These are phyloP conservation scores for Pterocles gutturalis DNA, from an alignment of 2,113 vertebrate genomes.

Conservation along the genomic window DNA sequence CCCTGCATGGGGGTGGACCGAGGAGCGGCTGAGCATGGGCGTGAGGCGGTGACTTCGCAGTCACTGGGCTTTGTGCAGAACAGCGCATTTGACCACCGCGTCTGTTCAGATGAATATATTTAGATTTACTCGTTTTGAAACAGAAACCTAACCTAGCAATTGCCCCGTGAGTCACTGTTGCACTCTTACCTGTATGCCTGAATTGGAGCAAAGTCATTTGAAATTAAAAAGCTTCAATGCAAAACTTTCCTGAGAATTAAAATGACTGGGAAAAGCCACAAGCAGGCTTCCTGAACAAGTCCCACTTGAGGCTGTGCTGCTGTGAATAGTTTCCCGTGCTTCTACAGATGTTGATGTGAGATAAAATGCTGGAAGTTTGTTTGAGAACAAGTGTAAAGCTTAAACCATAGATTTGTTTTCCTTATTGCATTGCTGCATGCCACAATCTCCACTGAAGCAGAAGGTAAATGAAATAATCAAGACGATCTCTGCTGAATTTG, in stretches of 20 bases:
- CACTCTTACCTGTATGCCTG: neutral
- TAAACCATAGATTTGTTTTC: neutral
- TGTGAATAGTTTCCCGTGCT: neutral
- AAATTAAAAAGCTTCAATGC: neutral
- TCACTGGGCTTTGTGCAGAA: neutral
- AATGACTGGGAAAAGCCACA: neutral
- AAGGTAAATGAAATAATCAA: slow-evolving; percentile 11
- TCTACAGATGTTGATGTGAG: neutral
- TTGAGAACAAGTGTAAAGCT: neutral
- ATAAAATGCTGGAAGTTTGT: neutral
- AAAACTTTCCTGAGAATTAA: neutral
- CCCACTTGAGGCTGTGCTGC: neutral
- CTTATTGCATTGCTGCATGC: neutral
- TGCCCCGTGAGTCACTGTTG: fast-evolving
- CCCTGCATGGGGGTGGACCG: fast-evolving
- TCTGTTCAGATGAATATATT: neutral
- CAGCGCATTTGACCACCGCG: neutral
- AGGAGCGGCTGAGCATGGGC: neutral
- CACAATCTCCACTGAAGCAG: neutral
- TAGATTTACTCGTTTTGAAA: neutral
- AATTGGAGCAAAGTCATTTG: neutral
- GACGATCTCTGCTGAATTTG: neutral
- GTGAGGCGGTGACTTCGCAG: fast-evolving
- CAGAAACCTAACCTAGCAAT: neutral
- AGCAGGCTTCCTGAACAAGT: neutral